Evolutionary conservation across 2,888 invertebrate species (phyloP).

Genomic region (Papilio elwesi): DNA sequence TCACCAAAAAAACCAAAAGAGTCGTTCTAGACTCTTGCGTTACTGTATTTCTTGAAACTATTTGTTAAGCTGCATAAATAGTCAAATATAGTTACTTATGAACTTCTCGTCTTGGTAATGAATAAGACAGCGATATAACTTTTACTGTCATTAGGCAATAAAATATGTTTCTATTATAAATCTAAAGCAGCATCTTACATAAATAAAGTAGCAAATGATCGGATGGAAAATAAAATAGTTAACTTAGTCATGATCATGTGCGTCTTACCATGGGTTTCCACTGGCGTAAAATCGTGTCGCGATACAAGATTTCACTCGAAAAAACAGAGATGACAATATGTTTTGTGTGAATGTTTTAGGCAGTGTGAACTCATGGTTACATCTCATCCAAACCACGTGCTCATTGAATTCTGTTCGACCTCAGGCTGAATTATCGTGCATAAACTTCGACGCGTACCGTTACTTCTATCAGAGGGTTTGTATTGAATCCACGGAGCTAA

Average conservation of each 20-base stretch:
- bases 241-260: not conserved
- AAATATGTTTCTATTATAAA: no score
- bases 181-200: no score
- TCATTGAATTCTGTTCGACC: constrained; percentile 26
- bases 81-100: not conserved
- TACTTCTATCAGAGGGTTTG: constrained; percentile 33
- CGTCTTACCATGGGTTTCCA: no score
- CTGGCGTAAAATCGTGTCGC: no score
- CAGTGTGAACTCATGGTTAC: not conserved
- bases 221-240: not conserved
- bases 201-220: no score
- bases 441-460: constrained; percentile 32
- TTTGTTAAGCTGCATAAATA: not conserved
- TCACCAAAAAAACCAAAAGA: not conserved
- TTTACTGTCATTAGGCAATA: no score
- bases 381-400: constrained; percentile 10
- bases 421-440: constrained; percentile 27
- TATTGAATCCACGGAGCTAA: constrained; percentile 33
- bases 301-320: no score
- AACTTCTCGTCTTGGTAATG: no score
- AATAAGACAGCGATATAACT: no score
- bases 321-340: no score
- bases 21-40: not conserved
- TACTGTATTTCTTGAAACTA: not conserved
- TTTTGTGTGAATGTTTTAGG: no score